Evolutionary conservation across 2,113 vertebrate genomes (phyloP), one percentile per base, ranked within the genome.

Genomic region (Ophiodon elongatus): DNA sequence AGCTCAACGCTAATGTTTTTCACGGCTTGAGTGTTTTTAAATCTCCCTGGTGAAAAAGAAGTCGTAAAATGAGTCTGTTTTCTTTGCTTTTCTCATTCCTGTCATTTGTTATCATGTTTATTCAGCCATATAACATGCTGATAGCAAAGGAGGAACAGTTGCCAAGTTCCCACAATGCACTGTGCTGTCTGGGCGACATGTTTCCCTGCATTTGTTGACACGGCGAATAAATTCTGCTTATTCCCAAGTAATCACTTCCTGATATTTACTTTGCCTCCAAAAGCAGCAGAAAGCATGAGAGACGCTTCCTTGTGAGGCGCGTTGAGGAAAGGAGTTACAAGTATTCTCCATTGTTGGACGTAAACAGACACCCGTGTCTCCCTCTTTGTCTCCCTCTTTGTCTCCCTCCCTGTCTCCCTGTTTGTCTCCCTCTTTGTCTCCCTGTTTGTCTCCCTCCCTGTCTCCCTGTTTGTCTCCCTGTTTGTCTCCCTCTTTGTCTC

Each of bases 191-290:
- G 56, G 41, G 64, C 33, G 82, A 70, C 82, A 75, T 31, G 59
- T 83, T 84, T 82, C 72, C 66, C 62, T 86, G 73, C 47, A 25
- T 86, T 82, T 90, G 86, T 91, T 85, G 86, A 89, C 88, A 76
- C 3, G 41, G 43, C 31, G 82, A 89, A 91, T 87, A 87, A 86
- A 90, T 68, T 70, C 2, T 14, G 15, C 68, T 79, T 77, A 72
- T 86, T 92, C 79, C 66, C 79, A 79, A 79, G 70, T 77, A 83
- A 91, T 91, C 54, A 82, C 86, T 84, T 88, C 27, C 56, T 73
- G 62, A 45, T 83, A 11, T 91, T 90, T 85, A 74, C 79, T 83
- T 73, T 75, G 60, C 62, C 21, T 33, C 70, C 19, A 79, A 50
- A 21, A 17, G 19, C 2, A 71, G 57, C 17, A 57, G 64, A 63